Evolutionary conservation across 2,888 invertebrate species (phyloP).

Genomic region (Cepaea hortensis): DNA sequence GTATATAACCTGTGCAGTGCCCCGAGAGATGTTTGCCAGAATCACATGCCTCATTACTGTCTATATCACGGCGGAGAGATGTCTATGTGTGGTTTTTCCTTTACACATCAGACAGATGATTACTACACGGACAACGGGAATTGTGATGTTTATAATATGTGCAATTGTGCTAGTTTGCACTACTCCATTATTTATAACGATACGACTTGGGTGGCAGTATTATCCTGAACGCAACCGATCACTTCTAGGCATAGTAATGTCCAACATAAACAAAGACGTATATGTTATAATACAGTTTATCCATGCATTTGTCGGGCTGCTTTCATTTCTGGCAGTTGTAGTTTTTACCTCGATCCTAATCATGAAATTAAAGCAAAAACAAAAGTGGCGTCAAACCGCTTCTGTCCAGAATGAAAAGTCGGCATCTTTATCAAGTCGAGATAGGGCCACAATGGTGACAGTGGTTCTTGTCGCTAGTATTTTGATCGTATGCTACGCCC

Average conservation of each 20-base stretch:
- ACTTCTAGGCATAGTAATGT: background rate
- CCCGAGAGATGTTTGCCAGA: background rate
- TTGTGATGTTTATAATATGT: background rate
- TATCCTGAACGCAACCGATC: background rate
- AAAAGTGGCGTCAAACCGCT: background rate
- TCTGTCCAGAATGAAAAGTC: background rate
- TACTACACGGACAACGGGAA: background rate
- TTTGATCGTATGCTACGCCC: background rate
- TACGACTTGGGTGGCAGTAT: background rate
- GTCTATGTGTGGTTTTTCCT: background rate
- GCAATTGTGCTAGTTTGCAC: background rate
- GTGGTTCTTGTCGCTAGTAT: background rate
- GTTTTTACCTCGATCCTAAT: background rate
- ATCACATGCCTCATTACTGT: background rate
- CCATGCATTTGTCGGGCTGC: background rate
- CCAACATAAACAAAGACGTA: too few relatives aligned
- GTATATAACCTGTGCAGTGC: background rate
- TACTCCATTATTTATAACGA: background rate
- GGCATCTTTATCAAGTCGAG: background rate
- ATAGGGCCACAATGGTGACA: background rate
- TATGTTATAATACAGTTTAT: background rate
- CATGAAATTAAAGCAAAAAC: background rate
- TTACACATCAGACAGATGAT: background rate
- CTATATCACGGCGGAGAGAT: background rate
- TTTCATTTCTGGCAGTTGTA: background rate